Base-by-base conservation (phyloP, 2,888 invertebrate genomes). In the Coelinius sp. region DNA sequence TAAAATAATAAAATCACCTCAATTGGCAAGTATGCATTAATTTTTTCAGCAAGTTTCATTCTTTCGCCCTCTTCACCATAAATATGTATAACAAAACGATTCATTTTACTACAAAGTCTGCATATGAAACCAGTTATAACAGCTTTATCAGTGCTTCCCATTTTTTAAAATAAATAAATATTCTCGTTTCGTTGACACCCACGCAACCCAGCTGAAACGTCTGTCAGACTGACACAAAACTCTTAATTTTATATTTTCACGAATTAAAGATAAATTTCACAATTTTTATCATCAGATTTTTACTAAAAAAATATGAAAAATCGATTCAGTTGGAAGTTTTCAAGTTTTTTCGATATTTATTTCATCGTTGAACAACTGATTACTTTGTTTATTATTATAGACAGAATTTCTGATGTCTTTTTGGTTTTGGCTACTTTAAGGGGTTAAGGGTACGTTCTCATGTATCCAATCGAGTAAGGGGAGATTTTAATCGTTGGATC, bases 101-200 rank as follows among this genome's bases (percentile, higher is more conserved):
- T 95, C 92, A 94, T 94, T 90, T 94, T 94, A 35, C 95, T 95
- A 88, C 95, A 95, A 74, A 95, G 90, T 84, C 95, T 92, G 88
- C 95, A 95, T 84, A 95, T 92, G 89, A 94, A 95, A 78, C 95
- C 95, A 66, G 94, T 93, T 83, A 95, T 91, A 79, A 94, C 91
- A 67, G 94, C 95, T 89, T 92, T 92, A 81, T 93, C 94, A 81
- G 94, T 92, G 85, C 95, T 95, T 62, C 95, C 95, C 95, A 95
- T 95, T 82, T 63, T 49, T 71, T 22, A 22, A 22, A 24, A 22
- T 22, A 24, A 24, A 63, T 22, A 24, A 38, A 20, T 27, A 31
- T 56, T 1, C 2, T 31, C 70, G 8, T 66, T 17, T 59, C 7
- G 27, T 14, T 59, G n/a, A 56, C 56, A 31, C 59, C 59, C 59